Evolutionary conservation across 2,888 invertebrate species (phyloP).

Genomic region (Gastrophysa polygoni): DNA sequence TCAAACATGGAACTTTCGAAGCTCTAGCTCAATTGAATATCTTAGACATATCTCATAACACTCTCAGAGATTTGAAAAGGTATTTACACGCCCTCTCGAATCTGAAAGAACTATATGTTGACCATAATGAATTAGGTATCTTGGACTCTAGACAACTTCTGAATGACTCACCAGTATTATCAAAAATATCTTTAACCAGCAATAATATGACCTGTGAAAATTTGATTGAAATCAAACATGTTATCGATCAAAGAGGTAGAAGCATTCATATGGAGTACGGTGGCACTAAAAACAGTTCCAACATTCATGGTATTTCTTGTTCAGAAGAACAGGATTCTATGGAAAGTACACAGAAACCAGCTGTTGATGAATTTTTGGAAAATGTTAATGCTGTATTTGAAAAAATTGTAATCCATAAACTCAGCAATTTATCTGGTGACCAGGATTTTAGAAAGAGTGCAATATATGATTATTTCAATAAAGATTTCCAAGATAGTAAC

Average conservation of each 20-base stretch:
- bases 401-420: background rate
- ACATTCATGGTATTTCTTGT: conserved; percentile 25
- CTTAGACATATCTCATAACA: conserved; percentile 22
- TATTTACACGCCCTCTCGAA: conserved; percentile 11
- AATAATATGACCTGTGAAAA: conserved; percentile 19
- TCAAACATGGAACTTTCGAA: conserved; percentile 23
- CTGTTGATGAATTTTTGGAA: background rate
- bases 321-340: background rate
- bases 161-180: background rate
- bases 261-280: conserved; percentile 4
- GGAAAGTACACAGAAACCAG: background rate
- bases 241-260: background rate
- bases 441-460: background rate
- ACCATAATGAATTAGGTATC: conserved; percentile 15
- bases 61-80: conserved; percentile 10
- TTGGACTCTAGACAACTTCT: conserved; percentile 11
- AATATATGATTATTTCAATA: conserved; percentile 24
- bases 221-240: conserved; percentile 5
- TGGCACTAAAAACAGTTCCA: conserved; percentile 4
- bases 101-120: conserved; percentile 15
- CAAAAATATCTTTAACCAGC: conserved; percentile 7
- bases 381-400: conserved; percentile 14
- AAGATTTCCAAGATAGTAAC: conserved; percentile 21
- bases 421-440: background rate
- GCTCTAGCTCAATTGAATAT: conserved; percentile 9